Base-by-base conservation (phyloP, 2,797 vertebrate genomes). In the Clarias pachynema region DNA sequence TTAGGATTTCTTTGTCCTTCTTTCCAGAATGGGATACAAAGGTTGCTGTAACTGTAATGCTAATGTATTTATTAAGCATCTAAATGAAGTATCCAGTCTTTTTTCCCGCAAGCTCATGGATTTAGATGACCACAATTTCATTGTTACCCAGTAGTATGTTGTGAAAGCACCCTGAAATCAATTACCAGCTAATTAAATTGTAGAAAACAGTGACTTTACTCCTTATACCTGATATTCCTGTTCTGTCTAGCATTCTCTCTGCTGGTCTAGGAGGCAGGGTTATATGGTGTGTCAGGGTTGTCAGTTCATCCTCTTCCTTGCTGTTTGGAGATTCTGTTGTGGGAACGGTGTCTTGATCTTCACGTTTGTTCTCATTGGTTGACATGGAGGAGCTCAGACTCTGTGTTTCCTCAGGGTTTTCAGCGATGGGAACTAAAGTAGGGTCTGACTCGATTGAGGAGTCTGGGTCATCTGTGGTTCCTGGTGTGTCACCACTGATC, bases 171-270 rank as follows among this genome's bases (percentile, higher is more conserved):
- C 18, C 15, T 59, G 26, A 77, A 59, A 59, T 34, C 0, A 34
- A 12, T 59, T 34, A 18, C 7, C 16, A 22, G 6, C 26, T 20
- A 5, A 73, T n/a, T 26, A 49, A 31, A 57, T 29, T 56, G 18
- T 57, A 75, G 16, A 18, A 31, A 31, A 14, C 14, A 15, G 31
- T 57, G 15, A 53, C 72, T 60, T 5, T 53, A 12, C 66, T n/a
- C 34, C 84, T 88, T 26, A 95, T 96, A 96, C 94, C 94, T 93
- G 95, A 90, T 49, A 86, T n/a, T 89, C 92, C 87, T 40, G 95
- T 91, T 0, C 94, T 92, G 34, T 93, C 93, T 37, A 94, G 90
- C 86, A 96, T 95, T 79, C 95, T 94, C 89, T 97, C 96, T 81
- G 96, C 95, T 87, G 96, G 95, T 82, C 96, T 94, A 63, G 88